phyloP scores from a whole-genome alignment of 2,113 vertebrate species.

The Podilymbus podiceps region DNA sequence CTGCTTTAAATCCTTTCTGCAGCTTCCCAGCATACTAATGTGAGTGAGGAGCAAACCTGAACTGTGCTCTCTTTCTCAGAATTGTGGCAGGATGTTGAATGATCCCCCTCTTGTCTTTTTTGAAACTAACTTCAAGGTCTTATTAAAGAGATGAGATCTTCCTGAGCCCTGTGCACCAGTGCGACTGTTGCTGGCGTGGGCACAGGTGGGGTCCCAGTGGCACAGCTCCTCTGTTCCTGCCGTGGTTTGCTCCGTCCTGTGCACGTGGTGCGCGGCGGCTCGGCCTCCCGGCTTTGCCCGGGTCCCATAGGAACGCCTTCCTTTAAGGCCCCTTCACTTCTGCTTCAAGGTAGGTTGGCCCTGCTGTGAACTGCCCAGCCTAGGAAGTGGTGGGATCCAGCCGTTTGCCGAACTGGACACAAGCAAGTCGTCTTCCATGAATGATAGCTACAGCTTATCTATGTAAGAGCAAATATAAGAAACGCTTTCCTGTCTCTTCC shows the following conservation, averaged over 20 bases:
- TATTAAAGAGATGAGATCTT: background rate
- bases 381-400: background rate
- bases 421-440: background rate
- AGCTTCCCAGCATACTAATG: background rate
- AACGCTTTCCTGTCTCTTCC: background rate
- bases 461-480: background rate
- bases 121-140: background rate
- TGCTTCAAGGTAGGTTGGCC: fast-evolving
- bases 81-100: background rate
- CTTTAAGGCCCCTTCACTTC: background rate
- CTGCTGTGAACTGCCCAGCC: background rate
- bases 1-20: background rate
- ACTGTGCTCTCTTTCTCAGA: background rate
- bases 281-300: background rate
- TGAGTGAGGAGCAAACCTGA: background rate
- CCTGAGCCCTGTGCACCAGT: background rate
- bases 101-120: background rate
- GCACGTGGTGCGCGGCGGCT: fast-evolving
- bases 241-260: background rate
- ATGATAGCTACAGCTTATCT: background rate
- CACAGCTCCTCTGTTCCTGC: background rate
- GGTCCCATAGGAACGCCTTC: background rate
- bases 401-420: background rate
- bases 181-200: fast-evolving
- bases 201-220: background rate